Evolutionary conservation across 2,888 invertebrate genomes (phyloP), one percentile per base, ranked within the genome.

Genomic region (Sphaerophoria taeniata): DNA sequence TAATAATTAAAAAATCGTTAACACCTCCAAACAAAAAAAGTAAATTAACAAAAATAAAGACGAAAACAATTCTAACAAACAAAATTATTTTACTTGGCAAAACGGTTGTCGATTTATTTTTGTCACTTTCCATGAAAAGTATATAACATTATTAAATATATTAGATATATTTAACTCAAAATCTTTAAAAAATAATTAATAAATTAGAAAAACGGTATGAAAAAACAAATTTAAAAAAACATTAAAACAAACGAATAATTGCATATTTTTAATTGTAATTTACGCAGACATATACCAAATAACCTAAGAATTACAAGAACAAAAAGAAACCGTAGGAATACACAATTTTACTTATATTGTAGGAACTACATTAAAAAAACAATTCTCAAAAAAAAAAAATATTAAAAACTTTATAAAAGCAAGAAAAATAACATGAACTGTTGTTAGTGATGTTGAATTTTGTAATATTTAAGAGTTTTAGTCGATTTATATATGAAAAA

Each of bases 291-390:
- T 81, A 86, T 86, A 86, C 86, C 86, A 86, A 86, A 86, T 86
- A 82, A 86, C 74, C 74, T 77, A 87, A 81, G 67, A 79, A 63
- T 74, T 79, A 80, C 73, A 81, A 82, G 79, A 63, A 49, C 14
- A 72, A 47, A 76, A 36, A 56, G 72, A 71, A 80, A 60, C 71
- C 43, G 16, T 71, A 49, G 74, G 75, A 60, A 69, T 70, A 80
- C 67, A 81, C 69, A 63, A 45, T 53, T 61, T 77, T 71, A 67
- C 24, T 24, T 24, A 2, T 24, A 60, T 65, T 67, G 71, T 74
- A 87, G 87, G 87, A 88, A 87, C 88, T 88, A 89, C 88, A 89
- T 88, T n/a, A n/a, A n/a, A 88, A 89, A 90, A 89, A 89, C 88
- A 89, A 89, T 88, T 89, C 88, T 89, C 87, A 89, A 88, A 88